Base-by-base conservation (phyloP, 1,140 invertebrate genomes). In the Cephus cinctus region DNA sequence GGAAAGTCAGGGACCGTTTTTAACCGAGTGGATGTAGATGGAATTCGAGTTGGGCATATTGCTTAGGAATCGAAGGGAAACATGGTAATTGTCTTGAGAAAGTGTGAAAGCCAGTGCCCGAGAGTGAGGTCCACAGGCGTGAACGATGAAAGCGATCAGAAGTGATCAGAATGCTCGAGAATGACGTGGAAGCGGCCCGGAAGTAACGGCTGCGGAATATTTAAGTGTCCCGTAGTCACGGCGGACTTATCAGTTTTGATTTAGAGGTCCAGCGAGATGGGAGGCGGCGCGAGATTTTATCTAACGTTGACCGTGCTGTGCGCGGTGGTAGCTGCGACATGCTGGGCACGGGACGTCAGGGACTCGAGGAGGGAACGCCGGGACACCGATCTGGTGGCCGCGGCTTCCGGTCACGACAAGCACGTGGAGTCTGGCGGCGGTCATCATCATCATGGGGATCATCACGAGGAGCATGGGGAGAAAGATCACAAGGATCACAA, bases 381-480 rank as follows among this genome's bases (percentile, higher is more conserved):
- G 18, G 25, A 16, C 16, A 30, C 22, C 3, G 81, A 81, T 56
- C 73, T 78, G 44, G 63, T 60, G 4, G 61, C 64, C 2, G 78
- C 71, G 20, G 79, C 72, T 36, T 78, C 75, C 1, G 76, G 76
- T 47, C 76, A 82, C 47, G 69, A 73, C 20, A 75, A 80, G 52
- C 75, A 80, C 49, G 80, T 81, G 46, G 82, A 84, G 57, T 75
- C 79, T 34, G 84, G 83, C 9, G 84, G 84, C 5, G 85, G 85
- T 3, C 77, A 84, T 27, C 78, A 82, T 43, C 81, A 85, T 59
- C 80, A 85, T 50, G 72, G 75, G 0, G 74, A 86, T 32, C 82
- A 86, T 51, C 82, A 85, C 56, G 76, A 77, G 39, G 78, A 80
- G 16, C 79, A 85, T 50, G 84, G 80, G 1, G 79, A 82, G 31